These are phyloP conservation scores for Heteromyza rotundicornis DNA, from an alignment of 2,888 invertebrate genomes.

Conservation along the genomic window DNA sequence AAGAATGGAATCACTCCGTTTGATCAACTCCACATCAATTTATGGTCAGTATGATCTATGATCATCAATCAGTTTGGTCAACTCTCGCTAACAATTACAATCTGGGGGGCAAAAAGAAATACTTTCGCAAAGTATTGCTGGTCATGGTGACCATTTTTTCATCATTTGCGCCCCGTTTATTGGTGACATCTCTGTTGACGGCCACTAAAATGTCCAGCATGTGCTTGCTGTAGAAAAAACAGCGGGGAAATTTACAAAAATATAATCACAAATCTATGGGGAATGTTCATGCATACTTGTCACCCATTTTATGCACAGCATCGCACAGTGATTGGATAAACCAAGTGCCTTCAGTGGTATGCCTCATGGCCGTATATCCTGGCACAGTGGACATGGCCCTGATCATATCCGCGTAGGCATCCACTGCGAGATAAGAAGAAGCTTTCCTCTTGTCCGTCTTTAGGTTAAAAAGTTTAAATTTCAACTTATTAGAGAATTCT, in stretches of 20 bases:
- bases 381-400: constrained; percentile 57
- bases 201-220: constrained; percentile 51
- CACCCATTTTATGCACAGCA: constrained; percentile 40
- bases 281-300: constrained; percentile 39
- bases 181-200: constrained; percentile 41
- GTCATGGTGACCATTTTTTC: constrained; percentile 50
- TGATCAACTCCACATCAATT: too few relatives aligned
- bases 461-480: neutral
- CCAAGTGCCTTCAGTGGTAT: constrained; percentile 55
- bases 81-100: too few relatives aligned
- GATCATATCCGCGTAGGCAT: constrained; percentile 48
- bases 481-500: too few relatives aligned
- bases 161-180: constrained; percentile 43
- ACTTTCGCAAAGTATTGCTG: constrained; percentile 42
- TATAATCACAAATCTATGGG: neutral
- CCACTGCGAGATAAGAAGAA: constrained; percentile 24
- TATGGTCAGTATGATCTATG: too few relatives aligned
- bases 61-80: too few relatives aligned
- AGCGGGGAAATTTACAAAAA: neutral
- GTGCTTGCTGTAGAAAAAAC: constrained; percentile 41
- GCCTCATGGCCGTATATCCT: constrained; percentile 53
- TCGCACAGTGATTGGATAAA: constrained; percentile 59
- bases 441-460: constrained; percentile 30
- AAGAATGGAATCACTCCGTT: too few relatives aligned
- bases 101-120: constrained; percentile 51